Conservation (phyloP, 2,888 invertebrate species). For the Osmoderma eremita region DNA sequence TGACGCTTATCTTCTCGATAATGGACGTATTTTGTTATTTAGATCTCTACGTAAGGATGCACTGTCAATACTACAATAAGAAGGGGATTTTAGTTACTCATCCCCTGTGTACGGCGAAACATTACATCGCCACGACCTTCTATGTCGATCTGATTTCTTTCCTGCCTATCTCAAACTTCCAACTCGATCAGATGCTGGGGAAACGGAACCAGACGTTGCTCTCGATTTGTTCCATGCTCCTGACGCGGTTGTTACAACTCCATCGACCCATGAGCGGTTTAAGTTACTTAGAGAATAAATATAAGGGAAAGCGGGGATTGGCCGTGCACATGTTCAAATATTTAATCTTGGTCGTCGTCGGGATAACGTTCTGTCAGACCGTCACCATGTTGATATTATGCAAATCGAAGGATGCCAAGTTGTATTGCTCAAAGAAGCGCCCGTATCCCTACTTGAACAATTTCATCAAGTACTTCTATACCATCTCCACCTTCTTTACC, state of each 20-base stretch:
- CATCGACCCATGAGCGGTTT: slow-evolving; percentile 44
- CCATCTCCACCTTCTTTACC: slow-evolving; percentile 26
- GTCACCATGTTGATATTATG: slow-evolving; percentile 32
- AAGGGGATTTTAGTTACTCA: slow-evolving; percentile 49
- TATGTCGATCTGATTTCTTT: slow-evolving; percentile 27
- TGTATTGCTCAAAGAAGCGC: slow-evolving; percentile 4
- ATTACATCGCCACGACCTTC: slow-evolving; percentile 48
- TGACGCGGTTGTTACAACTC: slow-evolving; percentile 40
- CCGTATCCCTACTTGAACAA: neutral
- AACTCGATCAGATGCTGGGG: slow-evolving; percentile 31
- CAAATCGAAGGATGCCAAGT: neutral
- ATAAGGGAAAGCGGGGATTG: slow-evolving; percentile 30
- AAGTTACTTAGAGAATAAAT: slow-evolving; percentile 39
- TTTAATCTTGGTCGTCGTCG: slow-evolving; percentile 12
- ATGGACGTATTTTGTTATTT: slow-evolving; percentile 20
- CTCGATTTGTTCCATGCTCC: slow-evolving; percentile 1
- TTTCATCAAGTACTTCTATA: slow-evolving; percentile 29
- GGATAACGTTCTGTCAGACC: slow-evolving; percentile 15
- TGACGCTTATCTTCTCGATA: neutral
- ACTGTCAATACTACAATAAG: slow-evolving; percentile 50
- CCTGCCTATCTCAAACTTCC: slow-evolving; percentile 26
- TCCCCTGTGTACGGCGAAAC: slow-evolving; percentile 47
- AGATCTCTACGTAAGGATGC: slow-evolving; percentile 47
- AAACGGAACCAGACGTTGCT: slow-evolving; percentile 13
- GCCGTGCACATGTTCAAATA: slow-evolving; percentile 30